A percentile compares a stretch with the other conserved stretches of the same genome.
These are phyloP conservation scores for Habroteleia sp. DNA, from an alignment of 2,888 invertebrate genomes.

Conservation along the genomic window DNA sequence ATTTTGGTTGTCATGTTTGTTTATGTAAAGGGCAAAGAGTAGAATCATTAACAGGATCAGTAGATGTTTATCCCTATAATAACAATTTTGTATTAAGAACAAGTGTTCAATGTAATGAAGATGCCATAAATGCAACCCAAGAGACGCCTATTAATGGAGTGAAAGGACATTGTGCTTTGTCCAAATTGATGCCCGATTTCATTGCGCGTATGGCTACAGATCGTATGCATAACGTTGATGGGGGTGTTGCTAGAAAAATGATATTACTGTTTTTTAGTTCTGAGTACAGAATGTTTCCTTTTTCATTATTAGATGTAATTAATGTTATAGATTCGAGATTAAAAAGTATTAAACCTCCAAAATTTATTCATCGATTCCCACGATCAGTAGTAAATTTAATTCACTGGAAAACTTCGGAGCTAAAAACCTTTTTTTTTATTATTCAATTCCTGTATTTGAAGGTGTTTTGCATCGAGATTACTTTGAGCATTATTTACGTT, in stretches of 20 bases:
- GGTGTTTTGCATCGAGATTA: constrained; percentile 35
- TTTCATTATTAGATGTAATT: constrained; percentile 43
- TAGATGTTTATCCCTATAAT: constrained; percentile 57
- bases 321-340: constrained; percentile 44
- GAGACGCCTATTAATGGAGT: constrained; percentile 42
- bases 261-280: constrained; percentile 44
- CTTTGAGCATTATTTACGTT: constrained; percentile 36
- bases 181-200: constrained; percentile 55
- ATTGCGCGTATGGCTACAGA: too few species aligned
- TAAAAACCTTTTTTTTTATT: constrained; percentile 41
- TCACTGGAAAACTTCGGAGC: too few species aligned
- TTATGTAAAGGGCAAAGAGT: constrained; percentile 39
- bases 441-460: too few species aligned
- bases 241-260: constrained; percentile 55
- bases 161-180: constrained; percentile 48
- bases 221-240: constrained; percentile 63
- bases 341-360: constrained; percentile 51
- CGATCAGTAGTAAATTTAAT: constrained; percentile 40
- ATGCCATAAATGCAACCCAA: constrained; percentile 42
- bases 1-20: constrained; percentile 58
- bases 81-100: constrained; percentile 42
- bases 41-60: too few species aligned
- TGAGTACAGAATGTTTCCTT: constrained; percentile 16
- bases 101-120: constrained; percentile 28
- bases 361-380: constrained; percentile 60